These are phyloP conservation scores for Tachina fera DNA, from an alignment of 2,888 invertebrate genomes.

Conservation along the genomic window DNA sequence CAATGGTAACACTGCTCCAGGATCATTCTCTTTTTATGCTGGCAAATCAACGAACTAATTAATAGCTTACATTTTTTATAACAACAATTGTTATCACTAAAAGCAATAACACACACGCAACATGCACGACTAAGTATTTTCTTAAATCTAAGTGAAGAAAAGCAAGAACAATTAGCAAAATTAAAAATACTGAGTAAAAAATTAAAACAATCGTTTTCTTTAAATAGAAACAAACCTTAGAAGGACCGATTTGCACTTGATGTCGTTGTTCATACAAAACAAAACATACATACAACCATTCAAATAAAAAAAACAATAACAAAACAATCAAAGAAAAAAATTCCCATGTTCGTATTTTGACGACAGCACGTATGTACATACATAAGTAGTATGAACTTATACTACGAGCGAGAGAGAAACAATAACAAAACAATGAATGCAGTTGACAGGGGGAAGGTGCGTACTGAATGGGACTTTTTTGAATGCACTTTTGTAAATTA, in stretches of 20 bases:
- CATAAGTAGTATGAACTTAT: slow-evolving; percentile 27
- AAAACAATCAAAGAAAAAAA: slow-evolving; percentile 11
- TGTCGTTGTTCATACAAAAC: slow-evolving; percentile 58
- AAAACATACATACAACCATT: slow-evolving; percentile 11
- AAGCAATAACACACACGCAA: slow-evolving; percentile 50
- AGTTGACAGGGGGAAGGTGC: neutral
- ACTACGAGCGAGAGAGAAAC: slow-evolving; percentile 22
- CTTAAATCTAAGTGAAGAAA: slow-evolving; percentile 20
- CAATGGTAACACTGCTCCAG: neutral
- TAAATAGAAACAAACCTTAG: slow-evolving; percentile 83
- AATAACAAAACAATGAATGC: neutral
- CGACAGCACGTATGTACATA: slow-evolving; percentile 34
- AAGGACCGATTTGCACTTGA: slow-evolving; percentile 79
- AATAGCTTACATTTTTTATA: slow-evolving; percentile 11
- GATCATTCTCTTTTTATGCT: neutral
- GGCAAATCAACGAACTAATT: slow-evolving; percentile 47
- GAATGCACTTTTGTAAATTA: neutral
- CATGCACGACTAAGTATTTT: neutral
- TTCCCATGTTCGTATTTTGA: slow-evolving; percentile 40
- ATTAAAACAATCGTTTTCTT: slow-evolving; percentile 72
- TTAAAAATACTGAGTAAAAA: slow-evolving; percentile 10
- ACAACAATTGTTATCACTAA: slow-evolving; percentile 32
- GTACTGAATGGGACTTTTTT: slow-evolving; percentile 4
- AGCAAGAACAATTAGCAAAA: slow-evolving; percentile 25
- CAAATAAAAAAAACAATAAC: slow-evolving; percentile 7